These are phyloP conservation scores for Dicyrtoma fusca DNA, from an alignment of 2,888 invertebrate genomes.

Conservation along the genomic window DNA sequence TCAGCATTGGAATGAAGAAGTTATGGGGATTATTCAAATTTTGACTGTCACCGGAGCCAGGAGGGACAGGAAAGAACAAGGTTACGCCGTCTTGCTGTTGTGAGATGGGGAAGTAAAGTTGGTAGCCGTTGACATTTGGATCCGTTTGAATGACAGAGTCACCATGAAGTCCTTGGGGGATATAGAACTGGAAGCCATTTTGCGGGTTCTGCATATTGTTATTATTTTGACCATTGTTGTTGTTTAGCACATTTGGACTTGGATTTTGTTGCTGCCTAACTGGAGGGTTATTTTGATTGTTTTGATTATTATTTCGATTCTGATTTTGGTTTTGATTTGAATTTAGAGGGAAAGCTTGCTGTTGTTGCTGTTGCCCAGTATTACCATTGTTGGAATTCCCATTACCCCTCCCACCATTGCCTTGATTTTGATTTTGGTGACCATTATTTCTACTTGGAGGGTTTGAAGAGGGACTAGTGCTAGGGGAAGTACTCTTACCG, in stretches of 20 bases:
- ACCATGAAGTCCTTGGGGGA: neutral
- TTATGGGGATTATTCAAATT: neutral
- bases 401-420: neutral
- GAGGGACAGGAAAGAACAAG: constrained; percentile 28
- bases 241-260: neutral
- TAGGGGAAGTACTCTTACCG: neutral
- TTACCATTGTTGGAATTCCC: neutral
- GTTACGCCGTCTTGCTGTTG: constrained; percentile 21
- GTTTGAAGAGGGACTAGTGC: neutral
- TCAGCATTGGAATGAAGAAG: constrained; percentile 2
- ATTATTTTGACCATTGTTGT: constrained; percentile 1
- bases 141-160: neutral
- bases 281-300: neutral
- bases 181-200: constrained; percentile 1
- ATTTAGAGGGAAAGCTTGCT: neutral
- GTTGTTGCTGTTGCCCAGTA: neutral
- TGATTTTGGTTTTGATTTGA: neutral
- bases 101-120: constrained; percentile 27
- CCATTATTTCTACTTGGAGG: too few relatives aligned
- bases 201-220: neutral
- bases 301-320: neutral
- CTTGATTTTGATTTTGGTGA: neutral
- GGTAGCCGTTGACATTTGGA: constrained; percentile 24
- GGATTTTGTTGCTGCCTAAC: too few relatives aligned
- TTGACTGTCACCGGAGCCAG: neutral